phyloP scores from a whole-genome alignment of 2,888 invertebrate genomes.

The Muscina levida region DNA sequence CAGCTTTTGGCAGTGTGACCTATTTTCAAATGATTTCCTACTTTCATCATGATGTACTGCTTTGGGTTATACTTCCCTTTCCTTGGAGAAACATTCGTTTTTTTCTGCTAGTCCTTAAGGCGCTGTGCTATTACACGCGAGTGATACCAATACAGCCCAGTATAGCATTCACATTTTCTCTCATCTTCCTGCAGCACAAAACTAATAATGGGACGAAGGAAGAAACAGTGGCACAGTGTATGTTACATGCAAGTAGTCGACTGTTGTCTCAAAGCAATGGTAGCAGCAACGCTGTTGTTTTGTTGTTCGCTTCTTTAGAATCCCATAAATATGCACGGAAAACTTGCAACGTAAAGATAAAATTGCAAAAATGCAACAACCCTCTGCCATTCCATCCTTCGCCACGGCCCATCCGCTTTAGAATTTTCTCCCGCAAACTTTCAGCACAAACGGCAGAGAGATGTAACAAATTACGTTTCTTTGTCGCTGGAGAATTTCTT shows the following conservation, averaged over 20 bases:
- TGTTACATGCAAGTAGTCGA: no score
- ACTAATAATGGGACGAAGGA: neutral
- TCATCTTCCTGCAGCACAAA: neutral
- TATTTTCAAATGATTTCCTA: no score
- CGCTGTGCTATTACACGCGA: neutral
- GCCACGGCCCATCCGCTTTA: neutral
- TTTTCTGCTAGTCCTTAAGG: neutral
- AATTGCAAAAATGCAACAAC: neutral
- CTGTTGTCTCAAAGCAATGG: no score
- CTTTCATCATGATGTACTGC: neutral
- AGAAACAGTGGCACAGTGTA: no score
- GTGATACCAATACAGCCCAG: no score
- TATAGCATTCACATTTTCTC: no score
- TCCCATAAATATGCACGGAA: constrained; percentile 11
- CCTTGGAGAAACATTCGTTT: neutral
- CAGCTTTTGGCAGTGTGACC: no score
- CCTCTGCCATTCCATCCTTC: neutral
- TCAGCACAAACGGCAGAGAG: neutral
- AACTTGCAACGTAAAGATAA: neutral
- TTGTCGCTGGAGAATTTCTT: constrained; percentile 26
- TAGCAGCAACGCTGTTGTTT: neutral
- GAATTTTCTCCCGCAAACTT: neutral
- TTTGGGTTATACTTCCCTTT: neutral
- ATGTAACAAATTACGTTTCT: constrained; percentile 15
- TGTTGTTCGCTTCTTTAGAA: constrained; percentile 1